Base-by-base conservation (phyloP, 2,888 invertebrate genomes). In the Teleiodes luculella region DNA sequence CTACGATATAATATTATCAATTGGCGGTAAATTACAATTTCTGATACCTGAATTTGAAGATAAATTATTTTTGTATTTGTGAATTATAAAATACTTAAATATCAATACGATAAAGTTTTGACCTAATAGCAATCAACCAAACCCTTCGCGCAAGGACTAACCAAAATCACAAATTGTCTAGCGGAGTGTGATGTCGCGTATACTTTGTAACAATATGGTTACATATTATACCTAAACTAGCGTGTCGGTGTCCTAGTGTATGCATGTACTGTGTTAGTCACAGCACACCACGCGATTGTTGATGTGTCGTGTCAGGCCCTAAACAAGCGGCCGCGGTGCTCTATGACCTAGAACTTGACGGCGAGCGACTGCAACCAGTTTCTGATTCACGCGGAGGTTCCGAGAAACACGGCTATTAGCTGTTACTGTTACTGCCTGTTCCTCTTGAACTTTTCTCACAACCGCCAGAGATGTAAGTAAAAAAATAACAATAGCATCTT, bases 261-360 rank as follows among this genome's bases (percentile, higher is more conserved):
- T 33, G 33, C 33, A 33, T 33, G 10, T 4, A 24, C 6, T 4
- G 3, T 24, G 3, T 33, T 33, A 33, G 33, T 33, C 33, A 33
- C 33, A 33, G 5, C 10, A 33, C 10, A 8, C 33, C 3, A 33
- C n/a, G 2, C 10, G 11, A 8, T n/a, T 24, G 33, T 11, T 8
- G 28, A 11, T 18, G 33, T 47, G 35, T 11, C 36, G 24, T 18
- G 10, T n/a, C 13, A 30, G 39, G 2, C 11, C 50, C 52, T 48
- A 50, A 41, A 46, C 37, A 51, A 58, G 63, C 20, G 7, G 18
- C 7, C 63, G 66, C 75, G 69, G 70, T 76, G 78, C 69, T 76
- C 78, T 80, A 73, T 80, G 84, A 80, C 87, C 87, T 84, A 86
- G 85, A 86, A 84, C 84, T 86, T 83, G 80, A 54, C 70, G 73